phyloP scores from a whole-genome alignment of 2,113 vertebrate genomes.

The Chaenogobius annularis region DNA sequence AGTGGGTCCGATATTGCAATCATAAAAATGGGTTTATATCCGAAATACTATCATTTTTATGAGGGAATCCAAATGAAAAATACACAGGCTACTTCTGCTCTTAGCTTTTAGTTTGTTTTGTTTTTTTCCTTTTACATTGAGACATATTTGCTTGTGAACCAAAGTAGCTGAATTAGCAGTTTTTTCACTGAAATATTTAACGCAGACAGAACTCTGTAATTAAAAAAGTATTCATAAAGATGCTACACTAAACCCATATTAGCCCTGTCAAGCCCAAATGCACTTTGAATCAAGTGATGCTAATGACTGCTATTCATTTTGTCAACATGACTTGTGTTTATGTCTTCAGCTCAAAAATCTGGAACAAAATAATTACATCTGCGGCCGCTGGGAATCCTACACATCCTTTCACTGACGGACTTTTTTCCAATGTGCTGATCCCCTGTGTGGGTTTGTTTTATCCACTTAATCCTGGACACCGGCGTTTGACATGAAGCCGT shows the following conservation, averaged over 20 bases:
- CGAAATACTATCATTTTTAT: neutral
- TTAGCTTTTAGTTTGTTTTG: neutral
- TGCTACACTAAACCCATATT: neutral
- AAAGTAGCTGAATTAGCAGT: neutral
- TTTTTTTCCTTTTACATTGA: no score
- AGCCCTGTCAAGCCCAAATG: neutral
- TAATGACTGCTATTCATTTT: slow-evolving; percentile 1
- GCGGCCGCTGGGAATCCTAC: slow-evolving; percentile 10
- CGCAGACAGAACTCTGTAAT: neutral
- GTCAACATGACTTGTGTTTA: neutral
- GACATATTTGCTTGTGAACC: neutral
- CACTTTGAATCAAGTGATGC: neutral
- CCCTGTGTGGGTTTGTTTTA: slow-evolving; percentile 16
- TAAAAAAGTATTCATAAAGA: neutral
- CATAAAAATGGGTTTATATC: neutral
- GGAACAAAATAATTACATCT: slow-evolving; percentile 10
- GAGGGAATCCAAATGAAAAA: neutral
- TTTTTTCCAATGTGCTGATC: slow-evolving; percentile 42
- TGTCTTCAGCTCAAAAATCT: neutral
- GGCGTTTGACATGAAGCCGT: slow-evolving; percentile 57
- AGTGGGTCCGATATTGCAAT: neutral
- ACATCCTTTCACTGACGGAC: slow-evolving; percentile 27
- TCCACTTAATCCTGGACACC: slow-evolving; percentile 59
- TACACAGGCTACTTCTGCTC: neutral
- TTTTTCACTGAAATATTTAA: neutral